Evolutionary conservation across 1,140 invertebrate species (phyloP).

Genomic region (Rhysida immarginata): DNA sequence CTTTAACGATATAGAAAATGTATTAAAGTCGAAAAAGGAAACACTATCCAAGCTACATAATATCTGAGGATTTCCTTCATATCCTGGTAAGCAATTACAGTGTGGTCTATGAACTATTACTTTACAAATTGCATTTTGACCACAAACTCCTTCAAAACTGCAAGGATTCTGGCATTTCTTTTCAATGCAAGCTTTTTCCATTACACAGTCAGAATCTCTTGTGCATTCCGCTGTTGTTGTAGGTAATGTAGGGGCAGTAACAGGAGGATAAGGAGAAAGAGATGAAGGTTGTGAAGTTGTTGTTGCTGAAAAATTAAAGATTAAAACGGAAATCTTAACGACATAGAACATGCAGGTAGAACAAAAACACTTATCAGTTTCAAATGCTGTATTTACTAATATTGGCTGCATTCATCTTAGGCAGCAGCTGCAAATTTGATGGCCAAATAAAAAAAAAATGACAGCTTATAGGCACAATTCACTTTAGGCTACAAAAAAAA

Average conservation of each 20-base stretch:
- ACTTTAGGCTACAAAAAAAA: too few species aligned
- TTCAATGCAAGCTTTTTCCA: conserved; percentile 77
- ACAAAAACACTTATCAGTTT: too few species aligned
- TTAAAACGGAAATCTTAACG: too few species aligned
- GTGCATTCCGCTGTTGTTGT: conserved; percentile 1
- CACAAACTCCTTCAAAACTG: conserved; percentile 17
- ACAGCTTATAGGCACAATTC: too few species aligned
- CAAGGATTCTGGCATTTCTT: conserved; percentile 28
- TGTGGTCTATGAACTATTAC: conserved; percentile 31
- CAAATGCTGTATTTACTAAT: too few species aligned
- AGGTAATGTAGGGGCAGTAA: conserved; percentile 18
- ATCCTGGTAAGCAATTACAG: conserved; percentile 45
- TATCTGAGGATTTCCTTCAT: conserved; percentile 29
- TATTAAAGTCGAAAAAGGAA: too few species aligned
- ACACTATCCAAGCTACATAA: conserved; percentile 17
- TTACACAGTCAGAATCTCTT: conserved; percentile 65
- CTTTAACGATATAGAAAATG: too few species aligned
- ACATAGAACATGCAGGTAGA: too few species aligned
- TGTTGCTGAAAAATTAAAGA: neutral
- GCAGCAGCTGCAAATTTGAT: too few species aligned
- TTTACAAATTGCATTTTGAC: conserved; percentile 16
- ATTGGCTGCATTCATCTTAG: too few species aligned
- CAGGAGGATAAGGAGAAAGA: conserved; percentile 31
- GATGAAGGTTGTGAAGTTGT: neutral
- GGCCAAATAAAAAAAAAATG: too few species aligned